Evolutionary conservation across 2,888 invertebrate genomes (phyloP), one percentile per base, ranked within the genome.

Genomic region (Glaucopsyche alexis): DNA sequence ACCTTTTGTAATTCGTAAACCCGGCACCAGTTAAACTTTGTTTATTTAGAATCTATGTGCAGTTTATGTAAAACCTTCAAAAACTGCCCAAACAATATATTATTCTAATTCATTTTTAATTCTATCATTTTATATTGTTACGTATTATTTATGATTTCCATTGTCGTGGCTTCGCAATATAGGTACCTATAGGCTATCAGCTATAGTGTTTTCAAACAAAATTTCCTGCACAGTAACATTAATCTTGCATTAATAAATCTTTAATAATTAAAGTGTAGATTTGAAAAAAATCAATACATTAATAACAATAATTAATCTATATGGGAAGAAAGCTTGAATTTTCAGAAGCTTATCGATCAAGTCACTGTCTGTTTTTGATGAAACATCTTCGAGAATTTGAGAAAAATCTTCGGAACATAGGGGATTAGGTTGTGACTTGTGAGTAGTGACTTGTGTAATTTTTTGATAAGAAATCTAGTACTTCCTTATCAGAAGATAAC

Each of bases 311-410:
- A 73, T 4, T 60, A 67, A 73, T 4, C 29, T 29, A 29, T 40
- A 71, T 9, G 38, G 16, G 16, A 1, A 11, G 7, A 72, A 8
- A 13, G 65, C 67, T 47, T 49, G 14, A 73, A 75, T 76, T 72
- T 8, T 7, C 5, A 69, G 52, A 73, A 74, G 52, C 45, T 78
- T 77, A 78, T 78, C 78, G n/a, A 8, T 40, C 11, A 14, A 49
- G 16, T 13, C 70, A 71, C n/a, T 0, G 50, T 64, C 11, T 8
- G 19, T 29, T 9, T 70, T 47, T n/a, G 0, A 11, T 40, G 1
- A 1, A 11, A 5, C 40, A 40, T 49, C 50, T 60, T 42, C 2
- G 70, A 74, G 52, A 69, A 65, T 75, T 73, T 70, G 60, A 52
- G 72, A 52, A 67, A 72, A 72, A 67, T 72, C 67, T 66, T 19